A percentile compares a stretch with the other conserved stretches of the same genome.
Evolutionary conservation across 2,797 vertebrate genomes (phyloP).

Genomic region (Sebastes umbrosus): DNA sequence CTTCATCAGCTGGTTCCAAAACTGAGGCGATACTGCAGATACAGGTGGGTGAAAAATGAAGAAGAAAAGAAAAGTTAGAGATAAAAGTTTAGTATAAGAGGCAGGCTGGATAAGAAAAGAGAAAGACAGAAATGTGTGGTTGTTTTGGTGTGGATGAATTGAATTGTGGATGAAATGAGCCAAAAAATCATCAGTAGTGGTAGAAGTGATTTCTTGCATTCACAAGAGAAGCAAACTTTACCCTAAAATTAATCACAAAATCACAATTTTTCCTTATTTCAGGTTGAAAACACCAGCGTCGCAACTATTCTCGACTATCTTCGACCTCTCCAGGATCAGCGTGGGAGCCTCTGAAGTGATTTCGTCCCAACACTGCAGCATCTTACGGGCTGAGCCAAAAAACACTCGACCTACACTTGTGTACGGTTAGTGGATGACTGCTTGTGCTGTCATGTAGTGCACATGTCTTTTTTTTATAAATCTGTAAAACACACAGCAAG

Average conservation of each 20-base stretch:
- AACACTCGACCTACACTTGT: constrained; percentile 16
- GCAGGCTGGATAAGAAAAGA: neutral
- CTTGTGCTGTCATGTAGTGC: constrained; percentile 18
- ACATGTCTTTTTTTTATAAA: constrained; percentile 15
- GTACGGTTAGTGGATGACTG: constrained; percentile 8
- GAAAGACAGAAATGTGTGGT: neutral
- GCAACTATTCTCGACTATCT: constrained; percentile 9
- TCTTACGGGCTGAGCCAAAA: constrained; percentile 12
- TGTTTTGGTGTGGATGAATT: neutral
- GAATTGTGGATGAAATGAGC: neutral
- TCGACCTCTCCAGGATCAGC: constrained; percentile 16
- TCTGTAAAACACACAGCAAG: constrained; percentile 36
- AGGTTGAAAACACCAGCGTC: constrained; percentile 49
- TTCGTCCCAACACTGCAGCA: neutral
- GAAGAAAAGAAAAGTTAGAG: neutral
- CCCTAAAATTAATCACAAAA: neutral
- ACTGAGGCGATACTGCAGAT: constrained; percentile 59
- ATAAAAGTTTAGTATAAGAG: neutral
- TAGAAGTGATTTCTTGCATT: neutral
- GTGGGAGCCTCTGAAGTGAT: constrained; percentile 9
- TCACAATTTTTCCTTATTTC: constrained; percentile 14
- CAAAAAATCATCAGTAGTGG: neutral
- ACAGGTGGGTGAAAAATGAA: constrained; percentile 50
- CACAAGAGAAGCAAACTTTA: neutral
- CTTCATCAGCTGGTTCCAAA: constrained; percentile 85